These are phyloP conservation scores for Rhamnusium bicolor DNA, from an alignment of 2,888 invertebrate species.

Conservation along the genomic window DNA sequence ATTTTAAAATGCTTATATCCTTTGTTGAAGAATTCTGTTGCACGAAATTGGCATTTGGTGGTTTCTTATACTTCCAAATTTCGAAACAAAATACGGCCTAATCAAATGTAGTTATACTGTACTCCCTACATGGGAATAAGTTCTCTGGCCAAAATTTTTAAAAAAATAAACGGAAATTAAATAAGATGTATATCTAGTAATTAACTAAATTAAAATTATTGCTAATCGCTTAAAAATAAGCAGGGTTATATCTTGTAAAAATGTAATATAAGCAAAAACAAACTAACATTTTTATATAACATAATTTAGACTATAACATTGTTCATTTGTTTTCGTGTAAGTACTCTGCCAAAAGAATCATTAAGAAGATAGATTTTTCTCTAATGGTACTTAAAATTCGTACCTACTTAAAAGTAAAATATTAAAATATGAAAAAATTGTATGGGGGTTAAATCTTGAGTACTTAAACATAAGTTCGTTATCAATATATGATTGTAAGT, in stretches of 20 bases:
- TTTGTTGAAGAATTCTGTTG: background rate
- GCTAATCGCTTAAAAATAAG: background rate
- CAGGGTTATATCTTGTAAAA: slow-evolving; percentile 11
- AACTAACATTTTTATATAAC: slow-evolving; percentile 35
- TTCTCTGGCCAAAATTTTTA: background rate
- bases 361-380: slow-evolving; percentile 10
- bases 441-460: slow-evolving; percentile 15
- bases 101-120: background rate
- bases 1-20: no score
- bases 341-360: slow-evolving; percentile 23
- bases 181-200: background rate
- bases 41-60: background rate
- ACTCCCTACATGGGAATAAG: background rate
- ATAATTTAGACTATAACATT: slow-evolving; percentile 29
- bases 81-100: slow-evolving; percentile 11
- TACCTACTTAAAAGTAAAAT: background rate
- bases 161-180: background rate
- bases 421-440: background rate
- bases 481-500: slow-evolving; percentile 40
- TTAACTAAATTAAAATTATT: background rate
- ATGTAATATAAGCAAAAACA: slow-evolving; percentile 14
- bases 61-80: slow-evolving; percentile 1
- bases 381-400: background rate
- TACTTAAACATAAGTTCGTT: slow-evolving; percentile 30
- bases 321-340: slow-evolving; percentile 16